Percentiles rank a stretch among this genome's conserved stretches.
These are phyloP conservation scores for Auanema sp. DNA, from an alignment of 2,888 invertebrate species.

Conservation along the genomic window DNA sequence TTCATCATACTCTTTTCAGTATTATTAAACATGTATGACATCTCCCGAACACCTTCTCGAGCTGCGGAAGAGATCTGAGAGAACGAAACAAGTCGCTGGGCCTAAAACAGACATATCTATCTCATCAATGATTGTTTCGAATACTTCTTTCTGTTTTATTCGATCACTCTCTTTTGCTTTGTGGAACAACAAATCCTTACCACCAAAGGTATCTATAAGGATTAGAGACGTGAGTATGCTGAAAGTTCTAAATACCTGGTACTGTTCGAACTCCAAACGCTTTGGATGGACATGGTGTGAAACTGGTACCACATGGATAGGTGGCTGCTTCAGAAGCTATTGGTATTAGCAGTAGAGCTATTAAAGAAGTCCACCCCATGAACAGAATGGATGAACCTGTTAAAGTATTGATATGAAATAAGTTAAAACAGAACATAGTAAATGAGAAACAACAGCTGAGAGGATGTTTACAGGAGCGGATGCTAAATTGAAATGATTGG, in stretches of 20 bases:
- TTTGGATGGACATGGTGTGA: slow-evolving; percentile 48
- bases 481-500: too few species aligned
- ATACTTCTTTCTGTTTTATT: not conserved
- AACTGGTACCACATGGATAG: slow-evolving; percentile 58
- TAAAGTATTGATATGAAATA: too few species aligned
- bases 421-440: too few species aligned
- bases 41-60: slow-evolving; percentile 35
- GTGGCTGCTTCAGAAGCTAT: slow-evolving; percentile 19
- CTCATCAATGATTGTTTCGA: not conserved
- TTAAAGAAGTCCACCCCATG: too few species aligned
- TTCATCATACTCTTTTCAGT: slow-evolving; percentile 45
- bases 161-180: slow-evolving; percentile 10
- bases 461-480: too few species aligned
- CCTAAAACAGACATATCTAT: not conserved
- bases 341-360: too few species aligned
- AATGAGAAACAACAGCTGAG: too few species aligned
- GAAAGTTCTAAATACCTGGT: slow-evolving; percentile 8
- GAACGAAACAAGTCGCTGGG: not conserved
- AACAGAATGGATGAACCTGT: too few species aligned
- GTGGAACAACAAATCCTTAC: not conserved
- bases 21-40: slow-evolving; percentile 42
- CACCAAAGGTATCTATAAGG: not conserved
- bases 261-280: slow-evolving; percentile 10
- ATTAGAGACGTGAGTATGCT: not conserved
- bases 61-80: slow-evolving; percentile 19